Conservation (phyloP, 2,888 invertebrate genomes). For the Lepidochrysops patricia region DNA sequence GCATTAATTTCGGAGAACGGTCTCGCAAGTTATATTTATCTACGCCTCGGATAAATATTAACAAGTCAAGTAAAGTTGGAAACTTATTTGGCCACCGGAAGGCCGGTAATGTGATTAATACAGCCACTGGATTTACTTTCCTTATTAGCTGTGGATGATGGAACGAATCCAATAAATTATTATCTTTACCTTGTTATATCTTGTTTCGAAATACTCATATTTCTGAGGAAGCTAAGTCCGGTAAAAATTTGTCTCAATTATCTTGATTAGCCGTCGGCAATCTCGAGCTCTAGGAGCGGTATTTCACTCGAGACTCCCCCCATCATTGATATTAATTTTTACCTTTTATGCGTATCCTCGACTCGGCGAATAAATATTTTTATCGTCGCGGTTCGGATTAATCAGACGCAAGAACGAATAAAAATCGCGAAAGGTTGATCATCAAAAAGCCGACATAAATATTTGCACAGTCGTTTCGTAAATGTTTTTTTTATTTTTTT, state of each 20-base stretch:
- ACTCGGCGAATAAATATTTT: background rate
- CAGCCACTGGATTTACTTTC: conserved; percentile 24
- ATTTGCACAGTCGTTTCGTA: background rate
- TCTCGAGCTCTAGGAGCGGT: background rate
- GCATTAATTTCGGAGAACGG: conserved; percentile 35
- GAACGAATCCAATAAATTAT: conserved; percentile 21
- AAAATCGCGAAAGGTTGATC: background rate
- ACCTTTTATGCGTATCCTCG: background rate
- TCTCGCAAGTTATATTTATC: conserved; percentile 32
- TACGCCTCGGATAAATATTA: conserved; percentile 31
- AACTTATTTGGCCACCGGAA: conserved; percentile 23
- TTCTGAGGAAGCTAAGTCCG: background rate
- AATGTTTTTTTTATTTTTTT: no score
- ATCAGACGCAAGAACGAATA: background rate
- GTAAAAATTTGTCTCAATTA: conserved; percentile 7
- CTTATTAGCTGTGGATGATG: conserved; percentile 23
- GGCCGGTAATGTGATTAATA: conserved; percentile 27
- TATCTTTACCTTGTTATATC: conserved; percentile 18
- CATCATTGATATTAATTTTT: background rate
- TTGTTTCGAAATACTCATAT: conserved; percentile 11
- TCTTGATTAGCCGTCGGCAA: background rate
- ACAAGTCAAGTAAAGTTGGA: conserved; percentile 25
- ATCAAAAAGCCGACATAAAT: conserved; percentile 1
- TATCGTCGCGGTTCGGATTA: background rate
- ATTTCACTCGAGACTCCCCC: background rate